Conservation (phyloP, 2,888 invertebrate species). For the Ectemnius continuus region DNA sequence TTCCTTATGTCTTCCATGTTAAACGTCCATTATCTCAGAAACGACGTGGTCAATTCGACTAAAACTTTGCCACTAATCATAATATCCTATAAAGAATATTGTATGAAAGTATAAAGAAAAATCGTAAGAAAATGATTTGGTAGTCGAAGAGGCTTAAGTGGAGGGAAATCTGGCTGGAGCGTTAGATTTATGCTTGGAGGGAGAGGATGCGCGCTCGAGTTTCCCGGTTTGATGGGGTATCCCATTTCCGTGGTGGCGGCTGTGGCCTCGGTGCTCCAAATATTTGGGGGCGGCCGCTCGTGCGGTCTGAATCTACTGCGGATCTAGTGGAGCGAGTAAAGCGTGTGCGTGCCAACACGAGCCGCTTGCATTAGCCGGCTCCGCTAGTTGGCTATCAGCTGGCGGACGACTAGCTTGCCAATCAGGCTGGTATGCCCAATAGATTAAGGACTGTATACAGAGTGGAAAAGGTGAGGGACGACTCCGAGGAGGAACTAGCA, state of each 20-base stretch:
- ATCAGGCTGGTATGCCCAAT: background rate
- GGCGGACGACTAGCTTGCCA: background rate
- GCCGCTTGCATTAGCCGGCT: conserved; percentile 6
- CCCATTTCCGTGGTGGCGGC: conserved; percentile 27
- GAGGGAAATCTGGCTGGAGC: conserved; percentile 18
- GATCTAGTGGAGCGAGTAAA: conserved; percentile 38
- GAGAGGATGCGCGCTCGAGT: conserved; percentile 24
- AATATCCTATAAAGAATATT: no score
- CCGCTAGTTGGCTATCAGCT: background rate
- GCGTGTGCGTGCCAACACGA: conserved; percentile 13
- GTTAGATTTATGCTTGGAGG: conserved; percentile 28
- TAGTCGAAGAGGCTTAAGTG: no score
- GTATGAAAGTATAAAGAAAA: no score
- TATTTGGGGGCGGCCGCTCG: conserved; percentile 50
- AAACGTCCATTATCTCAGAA: no score
- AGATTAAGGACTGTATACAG: conserved; percentile 19
- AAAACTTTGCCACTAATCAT: no score
- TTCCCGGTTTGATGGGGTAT: conserved; percentile 49
- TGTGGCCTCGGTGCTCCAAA: conserved; percentile 38
- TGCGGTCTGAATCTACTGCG: conserved; percentile 35
- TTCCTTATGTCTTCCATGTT: no score
- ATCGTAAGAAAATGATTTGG: no score
- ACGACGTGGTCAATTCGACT: no score
- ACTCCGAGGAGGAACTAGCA: no score
- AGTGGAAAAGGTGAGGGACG: background rate